Evolutionary conservation across 2,888 invertebrate genomes (phyloP).

Genomic region (Heliconius aoede): DNA sequence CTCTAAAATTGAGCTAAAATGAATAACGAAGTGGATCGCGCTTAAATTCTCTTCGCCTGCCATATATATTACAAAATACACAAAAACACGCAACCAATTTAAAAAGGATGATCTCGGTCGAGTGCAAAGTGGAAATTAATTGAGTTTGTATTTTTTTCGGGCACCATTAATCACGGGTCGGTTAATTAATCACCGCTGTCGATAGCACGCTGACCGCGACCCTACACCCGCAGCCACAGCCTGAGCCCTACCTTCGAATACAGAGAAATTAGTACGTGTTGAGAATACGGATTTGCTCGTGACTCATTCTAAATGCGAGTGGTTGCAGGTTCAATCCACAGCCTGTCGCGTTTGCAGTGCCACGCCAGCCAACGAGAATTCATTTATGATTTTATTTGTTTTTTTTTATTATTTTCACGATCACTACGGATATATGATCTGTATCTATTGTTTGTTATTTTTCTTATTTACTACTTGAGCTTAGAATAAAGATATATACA

Average conservation of each 20-base stretch:
- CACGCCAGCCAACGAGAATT: too few species aligned
- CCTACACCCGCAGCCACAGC: constrained; percentile 26
- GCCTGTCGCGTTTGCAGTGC: too few species aligned
- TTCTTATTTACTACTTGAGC: too few species aligned
- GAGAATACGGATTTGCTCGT: constrained; percentile 2
- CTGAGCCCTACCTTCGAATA: constrained; percentile 30
- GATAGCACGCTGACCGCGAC: constrained; percentile 49
- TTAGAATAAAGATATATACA: too few species aligned
- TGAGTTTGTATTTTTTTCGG: constrained; percentile 48
- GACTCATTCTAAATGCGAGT: too few species aligned
- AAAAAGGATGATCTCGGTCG: constrained; percentile 11
- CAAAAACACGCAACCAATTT: constrained; percentile 6
- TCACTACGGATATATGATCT: too few species aligned
- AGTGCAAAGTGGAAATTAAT: constrained; percentile 48
- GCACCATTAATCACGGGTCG: constrained; percentile 51
- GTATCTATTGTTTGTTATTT: too few species aligned
- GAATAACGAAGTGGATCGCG: not conserved
- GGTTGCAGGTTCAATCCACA: too few species aligned
- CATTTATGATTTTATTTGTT: too few species aligned
- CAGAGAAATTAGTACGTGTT: constrained; percentile 42
- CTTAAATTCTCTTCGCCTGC: not conserved
- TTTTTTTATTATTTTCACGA: too few species aligned
- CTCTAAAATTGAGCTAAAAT: not conserved
- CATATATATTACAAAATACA: not conserved
- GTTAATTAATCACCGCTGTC: constrained; percentile 54